A percentile compares a stretch with the other conserved stretches of the same genome.
Conservation (phyloP, 2,113 vertebrate genomes). For the Aramus guarauna region DNA sequence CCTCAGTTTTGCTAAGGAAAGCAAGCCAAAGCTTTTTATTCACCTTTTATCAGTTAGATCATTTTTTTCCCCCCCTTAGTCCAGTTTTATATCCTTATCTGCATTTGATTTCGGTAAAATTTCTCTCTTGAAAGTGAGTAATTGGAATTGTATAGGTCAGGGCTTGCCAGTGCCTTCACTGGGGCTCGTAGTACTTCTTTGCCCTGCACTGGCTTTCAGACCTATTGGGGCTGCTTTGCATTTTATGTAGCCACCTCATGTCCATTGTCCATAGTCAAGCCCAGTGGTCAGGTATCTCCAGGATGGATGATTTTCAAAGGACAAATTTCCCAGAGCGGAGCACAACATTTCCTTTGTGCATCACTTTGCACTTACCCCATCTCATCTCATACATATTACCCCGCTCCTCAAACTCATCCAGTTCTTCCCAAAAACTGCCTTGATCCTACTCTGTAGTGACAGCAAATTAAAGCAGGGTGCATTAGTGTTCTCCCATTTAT, state of each 20-base stretch:
- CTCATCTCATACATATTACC: neutral
- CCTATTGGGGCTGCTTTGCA: neutral
- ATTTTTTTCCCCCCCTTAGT: neutral
- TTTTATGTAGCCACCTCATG: accelerated
- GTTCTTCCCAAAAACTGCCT: neutral
- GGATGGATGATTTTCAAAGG: neutral
- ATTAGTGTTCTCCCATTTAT: neutral
- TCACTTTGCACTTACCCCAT: neutral
- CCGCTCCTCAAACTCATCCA: neutral
- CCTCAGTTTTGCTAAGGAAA: neutral
- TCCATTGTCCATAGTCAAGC: neutral
- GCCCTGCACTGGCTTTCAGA: neutral
- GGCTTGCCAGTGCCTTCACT: neutral
- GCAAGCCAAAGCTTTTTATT: neutral
- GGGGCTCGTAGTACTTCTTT: neutral
- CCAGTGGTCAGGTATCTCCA: neutral
- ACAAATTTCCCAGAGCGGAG: neutral
- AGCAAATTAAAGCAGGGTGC: neutral
- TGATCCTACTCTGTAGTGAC: neutral
- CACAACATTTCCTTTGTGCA: neutral
- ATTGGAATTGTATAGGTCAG: neutral
- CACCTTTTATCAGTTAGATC: neutral
- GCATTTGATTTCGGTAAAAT: neutral
- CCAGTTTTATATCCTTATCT: neutral
- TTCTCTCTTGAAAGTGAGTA: neutral